Percentiles rank a stretch among this genome's conserved stretches.
Evolutionary conservation across 2,888 invertebrate genomes (phyloP).

Genomic region (Ypsolopha scabrella): DNA sequence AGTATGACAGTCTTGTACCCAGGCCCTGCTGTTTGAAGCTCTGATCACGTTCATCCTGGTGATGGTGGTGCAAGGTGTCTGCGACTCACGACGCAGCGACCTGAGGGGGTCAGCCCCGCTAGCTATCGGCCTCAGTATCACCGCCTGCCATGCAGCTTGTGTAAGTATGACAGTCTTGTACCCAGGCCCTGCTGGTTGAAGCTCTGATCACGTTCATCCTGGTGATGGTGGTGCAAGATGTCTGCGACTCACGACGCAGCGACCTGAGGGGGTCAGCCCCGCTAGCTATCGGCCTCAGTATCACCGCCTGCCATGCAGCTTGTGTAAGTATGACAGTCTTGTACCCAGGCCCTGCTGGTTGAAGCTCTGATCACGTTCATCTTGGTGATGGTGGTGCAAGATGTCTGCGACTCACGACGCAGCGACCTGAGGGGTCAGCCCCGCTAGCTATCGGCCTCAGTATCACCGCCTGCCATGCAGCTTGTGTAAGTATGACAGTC

Average conservation of each 20-base stretch:
- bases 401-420: too few species aligned
- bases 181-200: slow-evolving; percentile 72
- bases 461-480: too few species aligned
- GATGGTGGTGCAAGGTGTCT: slow-evolving; percentile 87
- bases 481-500: too few species aligned
- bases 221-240: slow-evolving; percentile 88
- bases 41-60: slow-evolving; percentile 89
- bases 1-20: slow-evolving; percentile 36
- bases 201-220: slow-evolving; percentile 88
- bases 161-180: slow-evolving; percentile 66
- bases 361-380: too few species aligned
- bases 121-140: slow-evolving; percentile 89
- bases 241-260: slow-evolving; percentile 82
- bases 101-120: slow-evolving; percentile 87
- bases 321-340: slow-evolving; percentile 72
- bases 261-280: slow-evolving; percentile 88
- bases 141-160: slow-evolving; percentile 85
- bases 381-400: too few species aligned
- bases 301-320: slow-evolving; percentile 86
- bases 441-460: too few species aligned
- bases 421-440: too few species aligned
- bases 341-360: too few species aligned
- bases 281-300: slow-evolving; percentile 88
- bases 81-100: slow-evolving; percentile 83
- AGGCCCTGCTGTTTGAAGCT: slow-evolving; percentile 75